These are phyloP conservation scores for Spodoptera picta DNA, from an alignment of 2,888 invertebrate genomes.

Conservation along the genomic window DNA sequence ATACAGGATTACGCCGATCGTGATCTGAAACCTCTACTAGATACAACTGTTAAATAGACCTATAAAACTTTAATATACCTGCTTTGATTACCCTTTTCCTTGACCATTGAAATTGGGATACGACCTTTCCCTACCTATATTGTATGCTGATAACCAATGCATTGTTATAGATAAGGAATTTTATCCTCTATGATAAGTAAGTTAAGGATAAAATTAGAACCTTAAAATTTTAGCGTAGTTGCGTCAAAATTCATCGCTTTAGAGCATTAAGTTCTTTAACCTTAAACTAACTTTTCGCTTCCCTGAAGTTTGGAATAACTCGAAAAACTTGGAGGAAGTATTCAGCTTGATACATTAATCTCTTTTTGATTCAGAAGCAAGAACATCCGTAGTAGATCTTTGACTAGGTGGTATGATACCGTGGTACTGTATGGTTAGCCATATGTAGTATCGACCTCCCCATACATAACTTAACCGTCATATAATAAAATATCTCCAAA, in stretches of 20 bases:
- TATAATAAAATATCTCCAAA: too few relatives aligned
- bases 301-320: conserved; percentile 14
- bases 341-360: neutral
- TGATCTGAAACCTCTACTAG: conserved; percentile 75
- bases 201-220: conserved; percentile 4
- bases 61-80: conserved; percentile 54
- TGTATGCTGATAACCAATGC: conserved; percentile 3
- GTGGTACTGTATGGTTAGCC: too few relatives aligned
- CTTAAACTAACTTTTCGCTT: conserved; percentile 13
- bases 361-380: neutral
- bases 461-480: too few relatives aligned
- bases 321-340: conserved; percentile 5
- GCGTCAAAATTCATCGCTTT: conserved; percentile 16
- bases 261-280: conserved; percentile 16
- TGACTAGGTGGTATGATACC: too few relatives aligned
- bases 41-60: conserved; percentile 59
- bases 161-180: conserved; percentile 1
- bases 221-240: conserved; percentile 1
- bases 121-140: neutral
- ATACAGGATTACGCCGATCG: conserved; percentile 72
- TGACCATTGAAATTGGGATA: conserved; percentile 28
- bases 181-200: conserved; percentile 2
- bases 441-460: too few relatives aligned
- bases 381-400: too few relatives aligned
- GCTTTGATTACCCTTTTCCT: conserved; percentile 46